Base-by-base conservation (phyloP, 2,888 invertebrate genomes). In the Ctenicera cuprea region DNA sequence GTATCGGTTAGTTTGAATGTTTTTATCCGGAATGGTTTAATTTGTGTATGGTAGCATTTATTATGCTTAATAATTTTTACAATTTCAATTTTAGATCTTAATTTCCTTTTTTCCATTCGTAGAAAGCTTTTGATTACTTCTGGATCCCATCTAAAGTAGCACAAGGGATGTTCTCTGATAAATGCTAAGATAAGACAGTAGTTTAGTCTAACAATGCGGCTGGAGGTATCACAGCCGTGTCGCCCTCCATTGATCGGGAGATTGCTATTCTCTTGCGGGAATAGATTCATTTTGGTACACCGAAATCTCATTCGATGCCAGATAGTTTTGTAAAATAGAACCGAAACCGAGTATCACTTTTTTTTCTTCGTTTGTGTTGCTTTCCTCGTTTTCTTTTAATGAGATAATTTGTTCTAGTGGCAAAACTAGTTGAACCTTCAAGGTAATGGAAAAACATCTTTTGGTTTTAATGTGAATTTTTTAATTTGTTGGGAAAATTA, bases 241-340 rank as follows among this genome's bases (percentile, higher is more conserved):
- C 83, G 80, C 84, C 83, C 85, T 83, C 81, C 85, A 85, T 85
- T 86, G 85, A 84, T 84, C 85, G 81, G 81, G 78, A 82, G 85
- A 85, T 85, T 85, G 84, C 83, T 80, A 83, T 84, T 82, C 83
- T 82, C 84, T 82, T 82, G 82, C 83, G 84, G 85, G 85, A 86
- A 86, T 86, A 85, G 86, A 87, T 85, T 86, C 86, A 86, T 87
- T 86, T 86, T 82, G 86, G 85, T 85, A 83, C 79, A 86, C 86
- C 86, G 79, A 78, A 77, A 82, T 80, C 80, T 82, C 80, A 81
- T 80, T 80, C 77, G 75, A 67, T 65, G 61, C 50, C 59, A 67
- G 68, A 73, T 75, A 75, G 73, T 76, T 75, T 76, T 74, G 65
- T 74, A 65, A 71, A 71, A 63, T 63, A 41, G 66, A 61, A 18